Conservation (phyloP, 2,888 invertebrate genomes). For the Pseudoips prasinana region DNA sequence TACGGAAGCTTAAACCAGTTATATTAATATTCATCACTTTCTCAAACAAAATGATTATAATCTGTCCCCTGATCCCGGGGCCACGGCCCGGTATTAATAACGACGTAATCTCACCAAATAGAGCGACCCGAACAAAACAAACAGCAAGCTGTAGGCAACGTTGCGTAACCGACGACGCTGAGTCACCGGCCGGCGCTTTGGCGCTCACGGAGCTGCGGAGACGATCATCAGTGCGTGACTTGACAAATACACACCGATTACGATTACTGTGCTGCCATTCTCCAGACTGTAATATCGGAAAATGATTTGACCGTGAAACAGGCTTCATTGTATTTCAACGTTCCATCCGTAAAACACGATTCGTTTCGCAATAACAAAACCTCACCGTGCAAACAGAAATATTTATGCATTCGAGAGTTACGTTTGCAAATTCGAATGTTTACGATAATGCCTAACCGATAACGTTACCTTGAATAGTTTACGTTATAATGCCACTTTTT, state of each 20-base stretch:
- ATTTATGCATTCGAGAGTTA: slow-evolving; percentile 10
- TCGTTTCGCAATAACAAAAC: slow-evolving; percentile 14
- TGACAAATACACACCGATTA: slow-evolving; percentile 47
- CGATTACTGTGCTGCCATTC: slow-evolving; percentile 45
- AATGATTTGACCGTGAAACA: slow-evolving; percentile 64
- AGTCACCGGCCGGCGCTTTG: slow-evolving; percentile 41
- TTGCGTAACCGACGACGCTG: slow-evolving; percentile 61
- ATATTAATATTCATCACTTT: slow-evolving; percentile 50
- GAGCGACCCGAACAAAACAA: slow-evolving; percentile 51
- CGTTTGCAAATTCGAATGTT: slow-evolving; percentile 21
- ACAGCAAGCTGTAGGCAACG: slow-evolving; percentile 41
- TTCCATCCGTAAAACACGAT: slow-evolving; percentile 16
- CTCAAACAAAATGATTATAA: slow-evolving; percentile 44
- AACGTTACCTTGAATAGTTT: slow-evolving; percentile 22
- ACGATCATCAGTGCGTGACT: slow-evolving; percentile 60
- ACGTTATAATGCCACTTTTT: slow-evolving; percentile 9
- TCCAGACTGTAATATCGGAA: slow-evolving; percentile 44
- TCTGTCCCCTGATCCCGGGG: slow-evolving; percentile 40
- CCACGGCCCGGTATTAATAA: slow-evolving; percentile 59
- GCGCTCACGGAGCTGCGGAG: slow-evolving; percentile 15
- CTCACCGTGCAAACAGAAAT: slow-evolving; percentile 11
- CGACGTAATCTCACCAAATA: slow-evolving; percentile 57
- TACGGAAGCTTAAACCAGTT: no score
- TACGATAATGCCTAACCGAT: slow-evolving; percentile 9
- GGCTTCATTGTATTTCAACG: slow-evolving; percentile 34